phyloP scores from a whole-genome alignment of 2,888 invertebrate genomes.

The Callosobruchus maculatus region DNA sequence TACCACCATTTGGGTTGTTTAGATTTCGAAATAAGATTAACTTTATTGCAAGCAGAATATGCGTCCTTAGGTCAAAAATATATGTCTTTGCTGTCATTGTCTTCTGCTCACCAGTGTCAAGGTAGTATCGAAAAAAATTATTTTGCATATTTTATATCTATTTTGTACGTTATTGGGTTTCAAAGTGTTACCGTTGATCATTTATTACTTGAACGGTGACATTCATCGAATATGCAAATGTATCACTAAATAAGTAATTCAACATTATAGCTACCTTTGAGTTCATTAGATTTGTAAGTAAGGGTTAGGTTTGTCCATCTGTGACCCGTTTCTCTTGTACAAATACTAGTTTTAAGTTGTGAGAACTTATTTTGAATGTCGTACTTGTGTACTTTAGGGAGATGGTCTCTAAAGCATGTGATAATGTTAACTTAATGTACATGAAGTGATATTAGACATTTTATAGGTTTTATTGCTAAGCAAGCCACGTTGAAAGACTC shows the following conservation, averaged over 20 bases:
- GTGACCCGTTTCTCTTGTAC: conserved; percentile 8
- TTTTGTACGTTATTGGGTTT: too few species aligned
- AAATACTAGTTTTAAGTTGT: conserved; percentile 13
- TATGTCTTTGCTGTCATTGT: neutral
- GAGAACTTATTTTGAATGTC: conserved; percentile 1
- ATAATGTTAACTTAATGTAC: conserved; percentile 23
- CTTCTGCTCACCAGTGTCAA: too few species aligned
- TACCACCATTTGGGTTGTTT: too few species aligned
- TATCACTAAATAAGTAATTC: too few species aligned
- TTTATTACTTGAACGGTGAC: too few species aligned
- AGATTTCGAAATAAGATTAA: neutral
- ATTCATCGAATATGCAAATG: too few species aligned
- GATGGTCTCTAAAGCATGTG: conserved; percentile 25
- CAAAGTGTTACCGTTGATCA: too few species aligned
- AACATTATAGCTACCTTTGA: too few species aligned
- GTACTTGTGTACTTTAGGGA: conserved; percentile 15
- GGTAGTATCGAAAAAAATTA: too few species aligned
- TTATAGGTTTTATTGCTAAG: conserved; percentile 1
- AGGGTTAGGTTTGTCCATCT: neutral
- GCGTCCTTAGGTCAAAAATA: neutral
- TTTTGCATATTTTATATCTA: too few species aligned
- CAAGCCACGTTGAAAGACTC: too few species aligned
- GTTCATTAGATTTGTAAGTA: too few species aligned
- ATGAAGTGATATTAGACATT: conserved; percentile 6
- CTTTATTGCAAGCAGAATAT: neutral